Conservation (phyloP, 2,888 invertebrate species). For the Periphyllus acericola region DNA sequence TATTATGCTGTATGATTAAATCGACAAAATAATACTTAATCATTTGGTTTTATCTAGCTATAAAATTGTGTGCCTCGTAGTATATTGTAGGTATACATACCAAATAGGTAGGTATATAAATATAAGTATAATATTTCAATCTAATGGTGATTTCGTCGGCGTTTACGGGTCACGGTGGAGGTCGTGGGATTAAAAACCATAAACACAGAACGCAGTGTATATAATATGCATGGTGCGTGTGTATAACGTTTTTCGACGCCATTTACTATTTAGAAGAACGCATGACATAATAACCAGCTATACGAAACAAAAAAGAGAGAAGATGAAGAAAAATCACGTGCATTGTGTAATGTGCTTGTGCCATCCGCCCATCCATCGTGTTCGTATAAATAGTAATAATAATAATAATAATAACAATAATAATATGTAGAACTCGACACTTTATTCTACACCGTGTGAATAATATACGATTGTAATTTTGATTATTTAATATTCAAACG, state of each 20-base stretch:
- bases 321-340: not conserved
- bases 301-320: not conserved
- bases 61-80: too few species aligned
- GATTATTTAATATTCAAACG: not conserved
- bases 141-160: conserved; percentile 21
- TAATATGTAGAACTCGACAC: not conserved
- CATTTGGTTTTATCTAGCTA: too few species aligned
- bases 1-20: too few species aligned
- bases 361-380: not conserved
- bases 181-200: conserved; percentile 52
- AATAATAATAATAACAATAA: not conserved
- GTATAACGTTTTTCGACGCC: not conserved
- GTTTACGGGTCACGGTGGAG: conserved; percentile 46
- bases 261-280: not conserved
- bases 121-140: not conserved
- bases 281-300: not conserved
- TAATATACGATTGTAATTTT: not conserved
- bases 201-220: conserved; percentile 7
- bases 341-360: not conserved
- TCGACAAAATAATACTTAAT: too few species aligned
- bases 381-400: not conserved
- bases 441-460: not conserved
- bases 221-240: not conserved
- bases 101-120: too few species aligned
- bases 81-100: too few species aligned